Conservation (phyloP, 2,888 invertebrate genomes). For the Iselma pallidipennis region DNA sequence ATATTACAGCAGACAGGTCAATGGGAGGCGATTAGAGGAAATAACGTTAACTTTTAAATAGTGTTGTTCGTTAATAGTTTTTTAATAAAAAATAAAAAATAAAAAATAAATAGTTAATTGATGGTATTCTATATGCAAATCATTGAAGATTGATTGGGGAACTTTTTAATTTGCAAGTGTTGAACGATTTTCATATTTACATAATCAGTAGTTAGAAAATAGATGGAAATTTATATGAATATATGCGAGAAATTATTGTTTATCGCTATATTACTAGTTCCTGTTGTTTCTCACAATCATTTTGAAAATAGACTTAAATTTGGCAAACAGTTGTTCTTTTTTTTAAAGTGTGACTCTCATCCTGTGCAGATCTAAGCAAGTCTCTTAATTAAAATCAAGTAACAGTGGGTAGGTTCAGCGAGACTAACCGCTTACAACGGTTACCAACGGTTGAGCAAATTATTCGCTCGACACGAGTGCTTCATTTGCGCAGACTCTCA, state of each 20-base stretch:
- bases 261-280: background rate
- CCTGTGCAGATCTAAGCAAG: no score
- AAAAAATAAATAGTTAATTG: no score
- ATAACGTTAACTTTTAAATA: background rate
- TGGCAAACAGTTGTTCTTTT: no score
- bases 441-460: no score
- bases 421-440: no score
- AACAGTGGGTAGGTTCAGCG: no score
- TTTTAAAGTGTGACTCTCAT: no score
- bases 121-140: background rate
- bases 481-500: no score
- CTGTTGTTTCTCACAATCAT: no score
- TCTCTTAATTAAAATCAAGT: no score
- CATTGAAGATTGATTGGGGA: background rate
- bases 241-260: background rate
- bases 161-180: background rate
- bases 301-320: no score
- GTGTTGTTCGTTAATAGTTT: background rate
- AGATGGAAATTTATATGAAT: background rate
- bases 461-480: no score
- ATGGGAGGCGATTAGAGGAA: background rate
- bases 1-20: background rate
- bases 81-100: background rate
- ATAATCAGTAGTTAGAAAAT: background rate
- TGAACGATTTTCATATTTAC: background rate